A percentile compares a stretch with the other conserved stretches of the same genome.
Evolutionary conservation across 2,888 invertebrate genomes (phyloP).

Genomic region (Lepidocyrtoides sp.): DNA sequence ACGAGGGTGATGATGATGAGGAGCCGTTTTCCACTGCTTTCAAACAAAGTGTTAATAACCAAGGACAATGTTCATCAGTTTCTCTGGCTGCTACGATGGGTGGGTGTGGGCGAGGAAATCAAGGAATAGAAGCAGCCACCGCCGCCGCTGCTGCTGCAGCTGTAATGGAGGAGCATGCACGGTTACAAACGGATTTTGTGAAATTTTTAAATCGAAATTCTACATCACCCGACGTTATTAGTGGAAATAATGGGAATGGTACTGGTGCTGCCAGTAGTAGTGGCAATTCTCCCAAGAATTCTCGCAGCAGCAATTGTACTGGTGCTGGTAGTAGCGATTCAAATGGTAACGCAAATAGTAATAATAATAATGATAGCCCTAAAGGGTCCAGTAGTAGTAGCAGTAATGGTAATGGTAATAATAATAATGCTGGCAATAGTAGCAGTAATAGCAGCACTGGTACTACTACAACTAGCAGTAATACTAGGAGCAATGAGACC

Average conservation of each 20-base stretch:
- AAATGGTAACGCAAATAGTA: conserved; percentile 64
- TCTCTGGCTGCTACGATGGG: conserved; percentile 3
- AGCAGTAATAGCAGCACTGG: conserved; percentile 37
- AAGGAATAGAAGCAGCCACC: background rate
- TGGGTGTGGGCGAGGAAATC: conserved; percentile 27
- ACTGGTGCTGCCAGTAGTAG: conserved; percentile 86
- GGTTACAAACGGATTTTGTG: conserved; percentile 89
- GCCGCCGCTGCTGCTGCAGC: background rate
- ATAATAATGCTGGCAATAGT: conserved; percentile 63
- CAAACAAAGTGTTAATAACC: conserved; percentile 72
- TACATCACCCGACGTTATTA: conserved; percentile 65
- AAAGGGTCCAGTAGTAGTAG: conserved; percentile 72
- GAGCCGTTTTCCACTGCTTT: conserved; percentile 56
- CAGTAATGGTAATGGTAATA: conserved; percentile 52
- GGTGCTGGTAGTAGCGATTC: conserved; percentile 21
- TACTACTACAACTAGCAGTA: conserved; percentile 44
- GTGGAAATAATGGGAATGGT: conserved; percentile 90
- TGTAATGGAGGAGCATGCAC: conserved; percentile 24
- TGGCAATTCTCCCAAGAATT: conserved; percentile 82
- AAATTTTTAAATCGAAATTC: conserved; percentile 86
- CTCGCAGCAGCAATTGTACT: conserved; percentile 51
- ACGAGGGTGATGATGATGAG: conserved; percentile 73
- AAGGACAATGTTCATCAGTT: conserved; percentile 64
- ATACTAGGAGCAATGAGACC: conserved; percentile 59
- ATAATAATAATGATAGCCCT: conserved; percentile 70